Base-by-base conservation (phyloP, 1,140 invertebrate species). In the Ridgeia piscesae region DNA sequence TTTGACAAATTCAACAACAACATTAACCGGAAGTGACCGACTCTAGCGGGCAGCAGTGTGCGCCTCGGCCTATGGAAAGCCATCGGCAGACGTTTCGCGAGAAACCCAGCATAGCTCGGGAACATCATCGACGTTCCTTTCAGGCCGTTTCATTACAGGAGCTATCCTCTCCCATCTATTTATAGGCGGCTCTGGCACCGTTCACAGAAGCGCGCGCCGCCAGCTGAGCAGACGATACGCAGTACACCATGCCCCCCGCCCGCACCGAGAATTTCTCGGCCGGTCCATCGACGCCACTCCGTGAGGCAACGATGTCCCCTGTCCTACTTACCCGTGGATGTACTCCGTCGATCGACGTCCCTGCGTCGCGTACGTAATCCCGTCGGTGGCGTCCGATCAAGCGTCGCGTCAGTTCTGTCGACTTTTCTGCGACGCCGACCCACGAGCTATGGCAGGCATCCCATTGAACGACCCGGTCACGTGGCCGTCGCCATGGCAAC, bases 181-280 rank as follows among this genome's bases (percentile, higher is more conserved):
- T 77, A 77, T 77, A 77, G 58, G 58, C 27, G 58, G 58, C 58
- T 27, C 58, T 77, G 58, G 58, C 58, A 77, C 58, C 58, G 58
- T 31, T 77, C 58, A 77, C 58, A 77, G 58, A 77, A 77, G 27
- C 58, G 58, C 58, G 58, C 58, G 17, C 58, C 27, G 58, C 17
- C 58, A 77, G 58, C 58, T 77, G 58, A 77, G 58, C 58, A 77
- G 58, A 77, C 58, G 58, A 77, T 77, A 77, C 58, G 58, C 58
- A 77, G 42, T 42, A 77, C 27, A 77, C 0, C 58, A 21, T 21
- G 58, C 58, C 58, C 0, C 58, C 11, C 11, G 58, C 58, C 58
- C 58, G 27, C 27, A 9, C 17, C 2, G 27, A 4, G 27, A 77
- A 21, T 77, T 31, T 31, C 27, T 21, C 58, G 58, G 58, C 58